Evolutionary conservation across 2,113 vertebrate species (phyloP), one percentile per base, ranked within the genome.

Genomic region (Oryzias melastigma): DNA sequence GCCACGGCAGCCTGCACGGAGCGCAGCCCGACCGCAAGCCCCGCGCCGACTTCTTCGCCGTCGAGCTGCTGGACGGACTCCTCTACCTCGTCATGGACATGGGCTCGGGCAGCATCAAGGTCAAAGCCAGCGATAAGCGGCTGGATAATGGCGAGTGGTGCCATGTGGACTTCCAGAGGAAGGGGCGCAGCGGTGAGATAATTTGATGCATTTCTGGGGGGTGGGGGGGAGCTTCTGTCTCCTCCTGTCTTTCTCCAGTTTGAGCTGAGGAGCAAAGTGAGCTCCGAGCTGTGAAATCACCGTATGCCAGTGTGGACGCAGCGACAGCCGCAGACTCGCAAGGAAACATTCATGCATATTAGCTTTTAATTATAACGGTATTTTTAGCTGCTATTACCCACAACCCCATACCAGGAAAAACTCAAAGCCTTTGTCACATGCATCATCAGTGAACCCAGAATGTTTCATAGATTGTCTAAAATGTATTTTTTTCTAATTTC

Each of bases 61-160:
- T 98, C 59, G 96, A 98, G 88, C 86, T 98, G 47, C 82, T 97
- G 73, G 95, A 98, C 0, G 96, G 96, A 14, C 92, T 94, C 68
- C 93, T 97, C 27, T 94, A 92, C 83, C 91, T 98, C 44, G 92
- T 97, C 63, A 93, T 98, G 88, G 95, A 96, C 83, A 96, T 98
- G 95, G 96, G 95, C 66, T 94, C 95, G 0, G 95, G 96, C 13
- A 95, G 93, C 84, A 90, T 96, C 85, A 95, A 95, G 80, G 90
- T 95, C 51, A 92, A 93, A 68, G 94, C 94, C 14, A 94, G 92
- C 56, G 92, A 83, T 83, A 92, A 92, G 76, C 93, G 94, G 81
- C 93, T 98, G 24, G 95, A 94, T 0, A 93, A 94, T 0, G 96
- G 96, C 20, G 94, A 97, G 73, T 97, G 96, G 96, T 95, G 93